Base-by-base conservation (phyloP, 1,140 invertebrate genomes). In the Bombus balteatus region DNA sequence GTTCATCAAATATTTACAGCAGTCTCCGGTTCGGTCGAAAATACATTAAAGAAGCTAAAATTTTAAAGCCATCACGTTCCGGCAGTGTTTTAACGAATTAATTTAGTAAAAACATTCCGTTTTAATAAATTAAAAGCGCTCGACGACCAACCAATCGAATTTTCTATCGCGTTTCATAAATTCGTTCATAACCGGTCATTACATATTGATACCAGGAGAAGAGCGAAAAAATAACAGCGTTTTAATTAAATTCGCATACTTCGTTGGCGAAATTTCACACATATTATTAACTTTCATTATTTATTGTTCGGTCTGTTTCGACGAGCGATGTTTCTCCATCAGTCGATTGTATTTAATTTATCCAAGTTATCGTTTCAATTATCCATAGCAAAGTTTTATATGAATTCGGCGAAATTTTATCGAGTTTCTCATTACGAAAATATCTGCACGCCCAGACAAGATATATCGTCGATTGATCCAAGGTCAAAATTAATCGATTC, bases 401-500 rank as follows among this genome's bases (percentile, higher is more conserved):
- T 5, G 37, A 34, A 25, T 62, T 32, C 28, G 28, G 15, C 2
- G n/a, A 79, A 34, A 18, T 15, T 53, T 15, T 34, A 47, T 68
- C 10, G 3, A 4, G 25, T 12, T 6, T 13, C 12, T 12, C 32
- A 1, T 71, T 71, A 57, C 5, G 39, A 13, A 39, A 39, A 71
- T 80, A 53, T 78, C 28, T 25, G 34, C 34, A 39, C 28, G 28
- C 13, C 18, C 22, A 25, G 15, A n/a, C n/a, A 32, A 25, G 9
- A 34, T 34, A 34, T 32, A 47, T 37, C 53, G 59, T 5, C 22
- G 62, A 18, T 83, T 37, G 41, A 41, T 59, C 25, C 37, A n/a
- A 13, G n/a, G 22, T 82, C 39, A 32, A 75, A 66, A 66, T 75
- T 74, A 74, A 82, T 75, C 81, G 71, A 37, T 25, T 32, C 12